Percentiles rank a stretch among this genome's conserved stretches.
Conservation (phyloP, 2,888 invertebrate genomes). For the Pegoplata infirma region DNA sequence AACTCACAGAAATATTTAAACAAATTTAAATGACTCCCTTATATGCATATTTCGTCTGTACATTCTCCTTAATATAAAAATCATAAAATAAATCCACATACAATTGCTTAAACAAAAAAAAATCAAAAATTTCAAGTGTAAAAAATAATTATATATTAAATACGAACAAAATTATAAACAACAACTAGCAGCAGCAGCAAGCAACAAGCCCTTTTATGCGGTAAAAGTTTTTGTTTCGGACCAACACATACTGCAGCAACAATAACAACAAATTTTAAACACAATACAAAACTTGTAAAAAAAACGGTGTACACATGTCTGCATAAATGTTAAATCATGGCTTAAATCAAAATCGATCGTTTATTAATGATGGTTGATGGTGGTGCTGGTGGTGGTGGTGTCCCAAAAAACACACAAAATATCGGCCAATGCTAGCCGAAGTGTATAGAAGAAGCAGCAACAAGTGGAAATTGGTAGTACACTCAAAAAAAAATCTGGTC, state of each 20-base stretch:
- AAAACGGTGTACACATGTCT: conserved; percentile 22
- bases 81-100: conserved; percentile 14
- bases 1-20: no score
- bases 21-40: not conserved
- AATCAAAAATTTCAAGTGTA: conserved; percentile 26
- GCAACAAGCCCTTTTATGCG: conserved; percentile 43
- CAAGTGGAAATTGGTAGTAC: conserved; percentile 35
- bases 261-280: conserved; percentile 15
- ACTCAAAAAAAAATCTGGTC: no score
- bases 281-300: conserved; percentile 22
- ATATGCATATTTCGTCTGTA: no score
- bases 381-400: conserved; percentile 40
- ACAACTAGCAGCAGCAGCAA: not conserved
- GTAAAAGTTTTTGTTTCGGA: conserved; percentile 25
- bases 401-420: conserved; percentile 14
- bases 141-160: conserved; percentile 24
- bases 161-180: not conserved
- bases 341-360: conserved; percentile 53
- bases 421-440: conserved; percentile 29
- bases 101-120: conserved; percentile 31
- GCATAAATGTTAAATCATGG: conserved; percentile 29
- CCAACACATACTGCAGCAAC: conserved; percentile 15
- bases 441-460: conserved; percentile 25
- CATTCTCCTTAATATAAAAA: conserved; percentile 5
- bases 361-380: conserved; percentile 50